Percentiles rank a stretch among this genome's conserved stretches.
Evolutionary conservation across 64 coral and sea anemone species (phyloP).

Genomic region (Porites australiensis): DNA sequence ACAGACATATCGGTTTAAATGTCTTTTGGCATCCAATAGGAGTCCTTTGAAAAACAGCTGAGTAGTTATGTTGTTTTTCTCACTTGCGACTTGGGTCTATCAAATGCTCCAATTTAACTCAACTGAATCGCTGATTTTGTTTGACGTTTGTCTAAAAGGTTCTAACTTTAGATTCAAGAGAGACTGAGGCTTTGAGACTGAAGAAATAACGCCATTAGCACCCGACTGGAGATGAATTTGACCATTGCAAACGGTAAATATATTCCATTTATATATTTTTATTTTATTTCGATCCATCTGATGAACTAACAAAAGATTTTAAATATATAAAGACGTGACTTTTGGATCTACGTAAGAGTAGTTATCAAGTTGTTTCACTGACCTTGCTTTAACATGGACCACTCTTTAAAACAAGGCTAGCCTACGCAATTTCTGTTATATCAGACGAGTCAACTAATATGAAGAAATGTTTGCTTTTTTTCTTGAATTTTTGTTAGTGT

Average conservation of each 20-base stretch:
- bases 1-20: background rate
- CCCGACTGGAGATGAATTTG: background rate
- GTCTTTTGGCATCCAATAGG: background rate
- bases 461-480: too few relatives aligned
- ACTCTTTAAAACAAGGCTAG: too few relatives aligned
- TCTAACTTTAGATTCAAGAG: background rate
- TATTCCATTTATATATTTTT: background rate
- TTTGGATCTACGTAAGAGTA: too few relatives aligned
- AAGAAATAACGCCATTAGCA: background rate
- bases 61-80: background rate
- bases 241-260: slow-evolving; percentile 19
- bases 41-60: background rate
- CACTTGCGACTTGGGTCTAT: background rate
- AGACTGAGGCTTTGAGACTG: background rate
- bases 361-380: too few relatives aligned
- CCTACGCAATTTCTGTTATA: too few relatives aligned
- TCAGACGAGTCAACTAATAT: too few relatives aligned
- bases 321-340: too few relatives aligned
- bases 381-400: too few relatives aligned
- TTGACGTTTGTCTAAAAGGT: background rate
- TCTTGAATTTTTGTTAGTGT: too few relatives aligned
- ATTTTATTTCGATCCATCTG: too few relatives aligned
- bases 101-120: background rate
- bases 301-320: too few relatives aligned
- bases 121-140: background rate